phyloP scores from a whole-genome alignment of 2,113 vertebrate species.

The Panthera uncia region DNA sequence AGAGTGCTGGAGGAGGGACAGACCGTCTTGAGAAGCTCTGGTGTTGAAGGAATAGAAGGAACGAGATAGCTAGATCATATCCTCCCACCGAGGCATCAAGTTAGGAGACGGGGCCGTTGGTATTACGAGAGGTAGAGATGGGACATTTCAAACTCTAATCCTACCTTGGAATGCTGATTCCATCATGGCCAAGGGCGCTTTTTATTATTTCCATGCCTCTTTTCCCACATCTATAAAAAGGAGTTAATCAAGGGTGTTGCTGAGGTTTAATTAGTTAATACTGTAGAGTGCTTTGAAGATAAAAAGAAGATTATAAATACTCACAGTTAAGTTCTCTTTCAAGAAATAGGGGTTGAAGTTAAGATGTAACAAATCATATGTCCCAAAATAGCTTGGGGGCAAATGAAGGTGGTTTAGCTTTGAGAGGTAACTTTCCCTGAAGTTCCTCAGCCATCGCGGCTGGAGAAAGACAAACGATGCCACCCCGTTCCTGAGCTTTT shows the following conservation, averaged over 20 bases:
- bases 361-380: slow-evolving; percentile 59
- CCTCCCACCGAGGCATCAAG: neutral
- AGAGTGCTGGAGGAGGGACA: slow-evolving; percentile 58
- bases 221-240: slow-evolving; percentile 76
- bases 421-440: slow-evolving; percentile 17
- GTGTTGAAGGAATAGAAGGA: slow-evolving; percentile 55
- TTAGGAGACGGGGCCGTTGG: neutral
- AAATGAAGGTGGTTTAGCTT: slow-evolving; percentile 72
- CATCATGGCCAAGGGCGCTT: slow-evolving; percentile 57
- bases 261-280: slow-evolving; percentile 71
- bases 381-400: slow-evolving; percentile 57
- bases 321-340: slow-evolving; percentile 25
- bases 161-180: slow-evolving; percentile 19
- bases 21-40: slow-evolving; percentile 64
- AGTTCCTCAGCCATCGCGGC: neutral
- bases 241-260: slow-evolving; percentile 73
- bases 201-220: slow-evolving; percentile 23
- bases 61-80: slow-evolving; percentile 37
- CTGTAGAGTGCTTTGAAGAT: slow-evolving; percentile 70
- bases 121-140: slow-evolving; percentile 11
- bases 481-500: neutral
- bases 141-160: slow-evolving; percentile 28
- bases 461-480: neutral
- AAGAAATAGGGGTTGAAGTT: slow-evolving; percentile 55
- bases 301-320: slow-evolving; percentile 65